phyloP scores from a whole-genome alignment of 2,797 vertebrate species.

The Lemur catta region DNA sequence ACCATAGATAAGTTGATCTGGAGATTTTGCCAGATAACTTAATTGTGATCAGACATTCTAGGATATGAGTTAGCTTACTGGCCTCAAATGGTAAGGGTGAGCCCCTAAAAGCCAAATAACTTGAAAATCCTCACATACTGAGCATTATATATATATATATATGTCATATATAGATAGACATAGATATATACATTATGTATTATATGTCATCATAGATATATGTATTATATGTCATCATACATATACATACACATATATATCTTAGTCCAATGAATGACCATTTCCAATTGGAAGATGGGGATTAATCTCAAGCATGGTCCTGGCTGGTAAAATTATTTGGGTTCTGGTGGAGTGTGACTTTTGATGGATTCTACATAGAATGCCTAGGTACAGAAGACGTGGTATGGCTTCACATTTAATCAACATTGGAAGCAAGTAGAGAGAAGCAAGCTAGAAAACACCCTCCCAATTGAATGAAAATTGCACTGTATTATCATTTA shows the following conservation, averaged over 20 bases:
- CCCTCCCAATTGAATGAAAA: neutral
- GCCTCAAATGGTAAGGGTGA: neutral
- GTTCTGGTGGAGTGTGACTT: neutral
- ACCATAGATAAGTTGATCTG: neutral
- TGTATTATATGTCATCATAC: too few species aligned
- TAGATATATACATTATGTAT: too few species aligned
- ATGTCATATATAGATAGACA: neutral
- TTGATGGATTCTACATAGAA: neutral
- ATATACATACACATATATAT: neutral
- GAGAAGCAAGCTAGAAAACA: neutral
- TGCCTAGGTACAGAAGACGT: too few species aligned
- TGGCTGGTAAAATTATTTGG: neutral
- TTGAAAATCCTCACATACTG: neutral
- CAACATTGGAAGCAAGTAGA: neutral
- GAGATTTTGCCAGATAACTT: neutral
- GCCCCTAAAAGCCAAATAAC: neutral
- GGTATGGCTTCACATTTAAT: neutral
- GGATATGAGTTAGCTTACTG: neutral
- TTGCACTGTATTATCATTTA: neutral
- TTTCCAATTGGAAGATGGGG: neutral
- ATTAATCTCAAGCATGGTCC: neutral
- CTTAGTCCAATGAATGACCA: neutral
- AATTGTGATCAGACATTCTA: neutral
- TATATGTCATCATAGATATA: too few species aligned
- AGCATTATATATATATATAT: neutral